These are phyloP conservation scores for Siphonodentalium dalli DNA, from an alignment of 2,888 invertebrate genomes.

Conservation along the genomic window DNA sequence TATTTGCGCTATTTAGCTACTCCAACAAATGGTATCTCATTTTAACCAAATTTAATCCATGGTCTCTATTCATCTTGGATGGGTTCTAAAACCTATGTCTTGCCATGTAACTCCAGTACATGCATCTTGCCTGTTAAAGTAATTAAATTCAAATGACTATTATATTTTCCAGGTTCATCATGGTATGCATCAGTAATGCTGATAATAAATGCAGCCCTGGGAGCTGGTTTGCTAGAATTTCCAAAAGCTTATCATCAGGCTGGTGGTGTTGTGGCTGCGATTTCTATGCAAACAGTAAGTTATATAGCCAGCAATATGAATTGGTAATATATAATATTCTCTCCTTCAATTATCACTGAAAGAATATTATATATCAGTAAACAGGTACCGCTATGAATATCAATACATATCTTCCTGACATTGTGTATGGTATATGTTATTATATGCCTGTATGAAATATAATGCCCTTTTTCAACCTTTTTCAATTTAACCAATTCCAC, in stretches of 20 bases:
- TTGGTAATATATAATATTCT: background rate
- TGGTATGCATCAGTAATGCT: conserved; percentile 65
- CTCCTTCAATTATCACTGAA: background rate
- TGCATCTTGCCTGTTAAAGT: background rate
- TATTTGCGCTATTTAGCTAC: too few relatives aligned
- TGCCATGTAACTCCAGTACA: too few relatives aligned
- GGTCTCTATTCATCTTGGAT: too few relatives aligned
- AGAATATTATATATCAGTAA: background rate
- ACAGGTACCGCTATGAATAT: background rate
- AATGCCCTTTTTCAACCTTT: too few relatives aligned
- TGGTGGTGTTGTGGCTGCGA: conserved; percentile 70
- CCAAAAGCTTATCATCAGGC: conserved; percentile 72
- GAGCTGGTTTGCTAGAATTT: conserved; percentile 72
- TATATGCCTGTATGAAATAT: too few relatives aligned
- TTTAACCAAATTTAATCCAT: too few relatives aligned
- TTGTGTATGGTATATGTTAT: background rate
- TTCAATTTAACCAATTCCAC: too few relatives aligned
- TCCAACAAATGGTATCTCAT: too few relatives aligned
- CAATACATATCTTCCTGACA: background rate
- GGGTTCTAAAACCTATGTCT: too few relatives aligned
- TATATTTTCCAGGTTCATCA: conserved; percentile 49
- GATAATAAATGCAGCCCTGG: conserved; percentile 69
- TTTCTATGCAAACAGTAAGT: conserved; percentile 69
- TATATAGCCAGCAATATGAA: too few relatives aligned
- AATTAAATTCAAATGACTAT: background rate